phyloP scores from a whole-genome alignment of 2,113 vertebrate species.

The Boulengeromyrus knoepffleri region DNA sequence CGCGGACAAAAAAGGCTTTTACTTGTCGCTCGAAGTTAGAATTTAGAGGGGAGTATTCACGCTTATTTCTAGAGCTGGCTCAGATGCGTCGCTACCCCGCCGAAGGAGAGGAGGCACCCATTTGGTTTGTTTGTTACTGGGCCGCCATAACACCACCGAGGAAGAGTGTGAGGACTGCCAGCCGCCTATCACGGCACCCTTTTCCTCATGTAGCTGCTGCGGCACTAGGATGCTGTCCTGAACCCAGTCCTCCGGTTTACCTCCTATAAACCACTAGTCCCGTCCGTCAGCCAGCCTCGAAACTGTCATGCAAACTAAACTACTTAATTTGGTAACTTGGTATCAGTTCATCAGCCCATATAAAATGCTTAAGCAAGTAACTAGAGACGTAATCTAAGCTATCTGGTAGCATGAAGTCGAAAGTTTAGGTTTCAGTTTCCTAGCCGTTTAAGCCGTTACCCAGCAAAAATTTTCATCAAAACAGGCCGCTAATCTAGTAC shows the following conservation, averaged over 20 bases:
- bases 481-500: neutral
- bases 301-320: neutral
- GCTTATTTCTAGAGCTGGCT: neutral
- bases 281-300: neutral
- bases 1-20: neutral
- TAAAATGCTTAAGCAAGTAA: neutral
- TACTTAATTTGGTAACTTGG: neutral
- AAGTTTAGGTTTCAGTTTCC: neutral
- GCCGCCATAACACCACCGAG: constrained; percentile 70
- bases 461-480: neutral
- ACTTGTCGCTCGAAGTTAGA: neutral
- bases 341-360: neutral
- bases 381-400: neutral
- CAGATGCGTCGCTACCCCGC: constrained; percentile 46
- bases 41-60: neutral
- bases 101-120: constrained; percentile 56
- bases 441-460: neutral
- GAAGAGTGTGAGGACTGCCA: constrained; percentile 44
- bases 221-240: neutral
- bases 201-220: constrained; percentile 45
- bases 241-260: neutral
- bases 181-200: constrained; percentile 40
- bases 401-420: neutral
- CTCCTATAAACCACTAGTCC: neutral
- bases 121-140: constrained; percentile 43